A percentile compares a stretch with the other conserved stretches of the same genome.
Conservation (phyloP, 2,797 vertebrate genomes). For the Lemur catta region DNA sequence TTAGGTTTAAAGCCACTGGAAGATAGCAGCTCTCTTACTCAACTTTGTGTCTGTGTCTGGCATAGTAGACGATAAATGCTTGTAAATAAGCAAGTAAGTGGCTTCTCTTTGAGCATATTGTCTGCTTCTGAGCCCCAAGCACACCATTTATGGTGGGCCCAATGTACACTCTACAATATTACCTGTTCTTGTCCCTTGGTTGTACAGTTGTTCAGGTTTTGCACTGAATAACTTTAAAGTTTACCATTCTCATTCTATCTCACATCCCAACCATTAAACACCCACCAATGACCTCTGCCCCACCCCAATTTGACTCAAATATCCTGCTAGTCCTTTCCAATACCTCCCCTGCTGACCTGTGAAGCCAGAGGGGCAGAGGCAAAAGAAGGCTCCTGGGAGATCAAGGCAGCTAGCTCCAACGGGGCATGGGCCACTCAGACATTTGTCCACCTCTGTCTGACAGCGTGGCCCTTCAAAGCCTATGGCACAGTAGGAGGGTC, state of each 20-base stretch:
- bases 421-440: conserved; percentile 71
- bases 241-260: background rate
- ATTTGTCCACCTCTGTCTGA: conserved; percentile 68
- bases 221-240: background rate
- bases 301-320: background rate
- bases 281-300: background rate
- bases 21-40: background rate
- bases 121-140: background rate
- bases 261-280: background rate
- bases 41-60: background rate
- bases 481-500: background rate
- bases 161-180: background rate
- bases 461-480: conserved; percentile 77
- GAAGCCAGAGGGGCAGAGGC: conserved; percentile 72
- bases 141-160: background rate
- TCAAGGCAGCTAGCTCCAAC: conserved; percentile 69
- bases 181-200: fast-evolving
- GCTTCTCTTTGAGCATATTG: background rate
- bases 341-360: conserved; percentile 69
- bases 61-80: background rate
- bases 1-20: background rate
- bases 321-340: background rate
- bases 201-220: background rate
- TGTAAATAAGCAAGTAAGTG: background rate
- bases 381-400: conserved; percentile 69